A percentile compares a stretch with the other conserved stretches of the same genome.
Evolutionary conservation across 2,797 vertebrate species (phyloP).

Genomic region (Mycteria americana): DNA sequence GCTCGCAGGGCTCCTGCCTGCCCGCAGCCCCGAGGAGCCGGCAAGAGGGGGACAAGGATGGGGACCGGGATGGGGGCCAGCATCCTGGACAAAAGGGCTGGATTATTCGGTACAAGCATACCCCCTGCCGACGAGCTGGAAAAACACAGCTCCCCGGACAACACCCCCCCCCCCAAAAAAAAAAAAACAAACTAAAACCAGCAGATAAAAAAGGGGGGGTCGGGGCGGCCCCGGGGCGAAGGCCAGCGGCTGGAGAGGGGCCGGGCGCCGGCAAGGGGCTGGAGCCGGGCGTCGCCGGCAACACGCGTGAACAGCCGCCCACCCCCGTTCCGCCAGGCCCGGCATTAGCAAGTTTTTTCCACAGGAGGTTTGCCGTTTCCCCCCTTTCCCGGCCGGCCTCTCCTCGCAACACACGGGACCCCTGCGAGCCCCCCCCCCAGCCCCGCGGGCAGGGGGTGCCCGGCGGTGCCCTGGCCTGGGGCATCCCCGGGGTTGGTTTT

Average conservation of each 20-base stretch:
- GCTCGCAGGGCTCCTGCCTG: background rate
- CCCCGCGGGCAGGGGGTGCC: background rate
- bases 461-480: background rate
- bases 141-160: conserved; percentile 19
- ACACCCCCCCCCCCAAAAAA: background rate
- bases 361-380: background rate
- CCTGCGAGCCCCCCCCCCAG: background rate
- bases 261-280: background rate
- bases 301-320: background rate
- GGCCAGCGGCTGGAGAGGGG: background rate
- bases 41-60: background rate
- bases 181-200: background rate
- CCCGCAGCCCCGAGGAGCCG: background rate
- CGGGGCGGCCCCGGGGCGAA: too few relatives aligned
- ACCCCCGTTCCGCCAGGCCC: background rate
- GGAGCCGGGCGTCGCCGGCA: background rate
- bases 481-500: background rate
- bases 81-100: background rate
- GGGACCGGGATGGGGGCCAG: background rate
- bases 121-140: conserved; percentile 59
- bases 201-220: rapidly evolving
- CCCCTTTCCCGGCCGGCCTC: background rate
- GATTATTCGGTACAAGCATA: conserved; percentile 43
- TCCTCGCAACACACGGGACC: background rate
- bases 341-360: background rate